Conservation (phyloP, 1,140 invertebrate species). For the Cyclina sinensis region DNA sequence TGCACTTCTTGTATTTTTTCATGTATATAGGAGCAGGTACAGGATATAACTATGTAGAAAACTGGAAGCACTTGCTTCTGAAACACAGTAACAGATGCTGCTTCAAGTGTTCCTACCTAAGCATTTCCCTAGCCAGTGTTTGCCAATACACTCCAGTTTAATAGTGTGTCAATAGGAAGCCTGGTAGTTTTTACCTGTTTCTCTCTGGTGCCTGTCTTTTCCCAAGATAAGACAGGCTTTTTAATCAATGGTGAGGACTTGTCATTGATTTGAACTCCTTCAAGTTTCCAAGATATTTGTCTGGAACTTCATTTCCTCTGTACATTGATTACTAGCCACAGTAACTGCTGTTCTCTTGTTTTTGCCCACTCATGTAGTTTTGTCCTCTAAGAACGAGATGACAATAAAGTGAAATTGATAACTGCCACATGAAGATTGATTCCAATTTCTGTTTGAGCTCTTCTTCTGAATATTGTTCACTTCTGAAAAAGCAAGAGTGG, state of each 20-base stretch:
- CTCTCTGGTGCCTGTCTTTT: background rate
- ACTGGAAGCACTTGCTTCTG: background rate
- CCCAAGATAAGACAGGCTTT: background rate
- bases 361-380: too few species aligned
- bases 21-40: background rate
- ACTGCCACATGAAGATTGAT: too few species aligned
- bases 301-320: background rate
- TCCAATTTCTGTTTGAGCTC: too few species aligned
- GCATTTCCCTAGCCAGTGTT: background rate
- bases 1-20: too few species aligned
- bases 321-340: conserved; percentile 46
- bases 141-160: background rate
- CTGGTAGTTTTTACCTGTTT: conserved; percentile 26
- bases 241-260: conserved; percentile 34
- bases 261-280: conserved; percentile 37
- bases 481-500: too few species aligned
- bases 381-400: too few species aligned
- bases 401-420: too few species aligned
- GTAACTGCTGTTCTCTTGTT: background rate
- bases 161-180: conserved; percentile 4
- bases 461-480: too few species aligned
- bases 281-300: background rate
- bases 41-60: background rate
- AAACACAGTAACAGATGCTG: conserved; percentile 22
- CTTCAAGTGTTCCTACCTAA: background rate